These are phyloP conservation scores for Lutraria lutraria DNA, from an alignment of 2,888 invertebrate species.

Conservation along the genomic window DNA sequence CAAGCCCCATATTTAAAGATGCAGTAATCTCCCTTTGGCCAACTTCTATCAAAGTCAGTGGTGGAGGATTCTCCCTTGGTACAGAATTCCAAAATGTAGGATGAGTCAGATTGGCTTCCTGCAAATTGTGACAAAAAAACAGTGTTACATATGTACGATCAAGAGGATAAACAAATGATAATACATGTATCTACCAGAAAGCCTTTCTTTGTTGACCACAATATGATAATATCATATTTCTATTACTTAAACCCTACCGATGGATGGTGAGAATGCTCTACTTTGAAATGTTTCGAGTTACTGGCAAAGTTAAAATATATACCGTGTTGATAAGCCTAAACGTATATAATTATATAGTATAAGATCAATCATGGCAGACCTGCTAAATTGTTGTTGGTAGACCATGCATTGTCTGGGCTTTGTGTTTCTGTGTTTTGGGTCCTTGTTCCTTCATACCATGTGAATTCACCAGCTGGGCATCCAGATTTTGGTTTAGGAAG, in stretches of 20 bases:
- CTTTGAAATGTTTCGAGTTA: too few species aligned
- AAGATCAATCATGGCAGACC: slow-evolving; percentile 54
- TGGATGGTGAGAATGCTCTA: too few species aligned
- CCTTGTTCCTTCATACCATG: slow-evolving; percentile 71
- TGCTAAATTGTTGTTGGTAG: slow-evolving; percentile 61
- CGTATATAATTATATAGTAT: too few species aligned
- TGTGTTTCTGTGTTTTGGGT: slow-evolving; percentile 68
- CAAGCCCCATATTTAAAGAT: slow-evolving; percentile 66
- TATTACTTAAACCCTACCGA: too few species aligned
- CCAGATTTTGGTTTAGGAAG: slow-evolving; percentile 63
- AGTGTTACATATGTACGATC: not conserved
- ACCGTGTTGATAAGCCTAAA: too few species aligned
- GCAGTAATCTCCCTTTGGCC: slow-evolving; percentile 78
- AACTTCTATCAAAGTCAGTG: slow-evolving; percentile 70
- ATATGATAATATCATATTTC: too few species aligned
- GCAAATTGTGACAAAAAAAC: not conserved
- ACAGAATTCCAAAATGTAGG: slow-evolving; percentile 67
- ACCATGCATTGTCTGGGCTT: slow-evolving; percentile 68
- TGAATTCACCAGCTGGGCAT: slow-evolving; percentile 67
- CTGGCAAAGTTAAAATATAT: too few species aligned
- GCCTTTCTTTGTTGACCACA: too few species aligned
- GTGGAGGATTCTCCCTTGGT: slow-evolving; percentile 68
- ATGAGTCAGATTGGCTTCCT: slow-evolving; percentile 46
- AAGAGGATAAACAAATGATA: too few species aligned
- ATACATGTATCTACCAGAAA: too few species aligned